Conservation (phyloP, 2,888 invertebrate genomes). For the Ormyrus labotus region DNA sequence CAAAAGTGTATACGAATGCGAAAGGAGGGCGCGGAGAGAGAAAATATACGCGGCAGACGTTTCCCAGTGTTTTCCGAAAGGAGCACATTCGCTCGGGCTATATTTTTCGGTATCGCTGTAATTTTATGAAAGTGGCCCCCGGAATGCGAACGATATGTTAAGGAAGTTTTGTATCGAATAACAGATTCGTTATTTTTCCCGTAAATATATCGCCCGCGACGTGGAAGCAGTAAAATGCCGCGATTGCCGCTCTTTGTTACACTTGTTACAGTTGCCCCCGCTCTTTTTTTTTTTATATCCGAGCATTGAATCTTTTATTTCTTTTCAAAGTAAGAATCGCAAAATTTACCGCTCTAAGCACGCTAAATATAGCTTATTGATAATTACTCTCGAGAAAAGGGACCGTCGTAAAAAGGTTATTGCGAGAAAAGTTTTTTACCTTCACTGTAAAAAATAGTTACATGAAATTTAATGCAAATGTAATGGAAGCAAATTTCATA, state of each 20-base stretch:
- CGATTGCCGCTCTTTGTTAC: background rate
- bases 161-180: constrained; percentile 22
- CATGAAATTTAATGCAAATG: no score
- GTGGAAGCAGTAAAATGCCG: background rate
- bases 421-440: constrained; percentile 3
- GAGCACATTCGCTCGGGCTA: background rate
- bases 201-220: constrained; percentile 18
- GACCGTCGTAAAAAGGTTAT: background rate
- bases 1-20: background rate
- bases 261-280: background rate
- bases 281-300: background rate
- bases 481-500: no score
- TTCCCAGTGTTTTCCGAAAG: no score
- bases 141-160: background rate
- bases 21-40: background rate
- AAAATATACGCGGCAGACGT: no score
- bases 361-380: background rate
- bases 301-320: no score
- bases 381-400: background rate
- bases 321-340: no score
- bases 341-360: no score
- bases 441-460: no score
- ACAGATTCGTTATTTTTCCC: constrained; percentile 1
- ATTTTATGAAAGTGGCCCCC: constrained; percentile 3
- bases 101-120: constrained; percentile 15